These are phyloP conservation scores for Callipepla squamata DNA, from an alignment of 2,113 vertebrate species.

Conservation along the genomic window DNA sequence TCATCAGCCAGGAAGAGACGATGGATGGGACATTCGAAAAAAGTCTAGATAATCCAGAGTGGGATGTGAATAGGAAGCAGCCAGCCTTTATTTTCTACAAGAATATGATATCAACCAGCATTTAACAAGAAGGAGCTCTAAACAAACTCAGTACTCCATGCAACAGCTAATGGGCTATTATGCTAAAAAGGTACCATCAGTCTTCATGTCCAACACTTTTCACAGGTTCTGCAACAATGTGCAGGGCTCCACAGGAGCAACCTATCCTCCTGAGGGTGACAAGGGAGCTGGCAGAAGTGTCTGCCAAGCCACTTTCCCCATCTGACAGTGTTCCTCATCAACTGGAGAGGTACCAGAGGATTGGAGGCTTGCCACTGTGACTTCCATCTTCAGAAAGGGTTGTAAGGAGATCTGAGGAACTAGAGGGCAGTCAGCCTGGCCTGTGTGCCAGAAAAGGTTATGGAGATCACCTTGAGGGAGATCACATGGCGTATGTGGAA, in stretches of 20 bases:
- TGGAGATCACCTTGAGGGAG: too few species aligned
- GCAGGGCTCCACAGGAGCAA: background rate
- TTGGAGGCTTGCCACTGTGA: too few species aligned
- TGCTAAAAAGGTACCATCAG: background rate
- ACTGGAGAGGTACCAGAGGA: too few species aligned
- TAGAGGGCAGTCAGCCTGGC: too few species aligned
- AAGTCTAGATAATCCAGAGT: background rate
- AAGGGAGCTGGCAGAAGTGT: too few species aligned
- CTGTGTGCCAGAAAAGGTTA: too few species aligned
- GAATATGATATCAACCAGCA: background rate
- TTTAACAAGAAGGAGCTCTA: background rate
- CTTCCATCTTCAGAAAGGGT: too few species aligned
- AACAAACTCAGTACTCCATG: background rate
- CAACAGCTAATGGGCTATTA: background rate
- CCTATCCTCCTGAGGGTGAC: too few species aligned
- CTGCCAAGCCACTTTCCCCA: too few species aligned
- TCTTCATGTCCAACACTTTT: background rate
- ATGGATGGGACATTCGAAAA: accelerated
- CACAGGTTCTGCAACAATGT: background rate
- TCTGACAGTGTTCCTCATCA: too few species aligned
- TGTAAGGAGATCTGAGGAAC: too few species aligned
- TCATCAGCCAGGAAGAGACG: background rate
- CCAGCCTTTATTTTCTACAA: background rate
- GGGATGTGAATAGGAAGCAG: background rate
- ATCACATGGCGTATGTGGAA: too few species aligned